A percentile compares a stretch with the other conserved stretches of the same genome.
phyloP scores from a whole-genome alignment of 2,888 invertebrate genomes.

The Eutolmus rufibarbis region DNA sequence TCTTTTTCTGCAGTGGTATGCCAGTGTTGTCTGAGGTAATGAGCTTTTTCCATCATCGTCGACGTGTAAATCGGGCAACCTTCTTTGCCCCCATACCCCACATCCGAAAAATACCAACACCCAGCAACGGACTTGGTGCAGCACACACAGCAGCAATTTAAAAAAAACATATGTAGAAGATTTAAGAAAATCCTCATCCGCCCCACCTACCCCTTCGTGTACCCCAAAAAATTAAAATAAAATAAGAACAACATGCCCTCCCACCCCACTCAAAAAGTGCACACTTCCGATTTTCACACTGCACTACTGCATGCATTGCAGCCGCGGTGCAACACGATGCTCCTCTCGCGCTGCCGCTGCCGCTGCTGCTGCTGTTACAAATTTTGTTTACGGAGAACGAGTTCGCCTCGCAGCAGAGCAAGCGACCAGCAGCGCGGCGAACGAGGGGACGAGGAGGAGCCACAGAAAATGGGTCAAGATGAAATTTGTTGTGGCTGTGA shows the following conservation, averaged over 20 bases:
- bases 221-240: no score
- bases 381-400: conserved; percentile 14
- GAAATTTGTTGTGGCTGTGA: conserved; percentile 38
- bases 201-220: background rate
- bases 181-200: background rate
- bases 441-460: background rate
- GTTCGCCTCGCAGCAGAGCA: background rate
- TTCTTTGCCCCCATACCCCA: background rate
- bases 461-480: conserved; percentile 30
- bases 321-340: background rate
- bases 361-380: background rate
- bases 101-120: background rate
- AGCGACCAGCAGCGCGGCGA: background rate
- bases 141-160: background rate
- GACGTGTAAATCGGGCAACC: background rate
- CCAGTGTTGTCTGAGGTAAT: background rate
- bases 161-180: background rate
- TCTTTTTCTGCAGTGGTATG: background rate
- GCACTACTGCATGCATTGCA: background rate
- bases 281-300: background rate
- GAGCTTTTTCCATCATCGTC: background rate
- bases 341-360: background rate
- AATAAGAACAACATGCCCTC: background rate
- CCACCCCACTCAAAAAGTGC: background rate
- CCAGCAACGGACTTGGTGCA: background rate